Conservation (phyloP, 2,888 invertebrate genomes). For the Nowickia ferox region DNA sequence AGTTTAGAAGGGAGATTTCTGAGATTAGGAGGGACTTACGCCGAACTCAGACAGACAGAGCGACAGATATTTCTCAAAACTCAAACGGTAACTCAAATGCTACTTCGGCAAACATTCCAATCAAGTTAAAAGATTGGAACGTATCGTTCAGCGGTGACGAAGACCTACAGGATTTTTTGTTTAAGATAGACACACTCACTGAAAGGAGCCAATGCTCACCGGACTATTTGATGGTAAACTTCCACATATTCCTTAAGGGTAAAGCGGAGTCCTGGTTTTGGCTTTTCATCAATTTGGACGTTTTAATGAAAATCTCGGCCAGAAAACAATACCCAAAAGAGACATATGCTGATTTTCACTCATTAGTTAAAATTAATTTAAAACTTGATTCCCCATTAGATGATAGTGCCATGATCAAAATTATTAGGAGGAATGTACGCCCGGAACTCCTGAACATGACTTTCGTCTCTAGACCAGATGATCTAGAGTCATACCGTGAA, state of each 20-base stretch:
- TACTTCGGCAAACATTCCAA: too few relatives aligned
- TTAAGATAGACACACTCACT: slow-evolving; percentile 10
- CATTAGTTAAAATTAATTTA: not conserved
- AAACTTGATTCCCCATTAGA: not conserved
- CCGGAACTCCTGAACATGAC: too few relatives aligned
- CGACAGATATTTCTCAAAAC: not conserved
- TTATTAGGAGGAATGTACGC: too few relatives aligned
- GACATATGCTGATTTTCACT: not conserved
- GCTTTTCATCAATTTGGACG: not conserved
- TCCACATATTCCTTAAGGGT: slow-evolving; percentile 5
- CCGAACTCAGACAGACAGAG: not conserved
- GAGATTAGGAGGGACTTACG: not conserved
- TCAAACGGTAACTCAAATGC: not conserved
- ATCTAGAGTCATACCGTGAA: slow-evolving; percentile 22
- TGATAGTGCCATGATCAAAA: not conserved
- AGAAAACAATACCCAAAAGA: not conserved
- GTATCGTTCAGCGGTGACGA: not conserved
- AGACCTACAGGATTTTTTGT: not conserved
- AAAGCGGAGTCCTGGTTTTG: not conserved
- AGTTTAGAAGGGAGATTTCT: not conserved
- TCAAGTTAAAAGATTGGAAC: slow-evolving; percentile 13
- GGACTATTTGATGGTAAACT: not conserved
- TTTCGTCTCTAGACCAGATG: not conserved
- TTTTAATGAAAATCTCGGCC: not conserved
- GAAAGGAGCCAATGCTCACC: not conserved